These are phyloP conservation scores for Marisa cornuarietis DNA, from an alignment of 1,140 invertebrate genomes.

Conservation along the genomic window DNA sequence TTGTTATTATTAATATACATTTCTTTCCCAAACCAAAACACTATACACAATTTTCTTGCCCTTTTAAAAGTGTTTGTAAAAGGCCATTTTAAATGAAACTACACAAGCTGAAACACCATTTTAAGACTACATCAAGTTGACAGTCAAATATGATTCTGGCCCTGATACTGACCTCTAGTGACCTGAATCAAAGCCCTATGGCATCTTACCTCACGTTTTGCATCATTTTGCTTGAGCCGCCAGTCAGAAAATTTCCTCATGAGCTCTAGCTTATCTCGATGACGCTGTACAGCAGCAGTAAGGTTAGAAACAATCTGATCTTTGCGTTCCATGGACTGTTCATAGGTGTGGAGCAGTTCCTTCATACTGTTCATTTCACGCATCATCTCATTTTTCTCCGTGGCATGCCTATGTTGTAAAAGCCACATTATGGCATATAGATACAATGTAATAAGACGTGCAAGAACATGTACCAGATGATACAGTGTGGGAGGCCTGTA, in stretches of 20 bases:
- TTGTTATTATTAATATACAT: too few species aligned
- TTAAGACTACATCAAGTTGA: background rate
- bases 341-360: constrained; percentile 60
- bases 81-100: background rate
- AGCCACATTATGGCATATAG: background rate
- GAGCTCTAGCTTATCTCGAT: constrained; percentile 55
- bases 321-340: constrained; percentile 60
- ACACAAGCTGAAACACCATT: background rate
- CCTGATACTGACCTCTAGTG: background rate
- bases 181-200: background rate
- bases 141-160: background rate
- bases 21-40: too few species aligned
- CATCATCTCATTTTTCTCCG: constrained; percentile 45
- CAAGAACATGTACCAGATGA: too few species aligned
- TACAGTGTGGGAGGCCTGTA: too few species aligned
- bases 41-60: too few species aligned
- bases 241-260: constrained; percentile 58
- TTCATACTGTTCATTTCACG: constrained; percentile 58
- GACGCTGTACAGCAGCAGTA: constrained; percentile 58
- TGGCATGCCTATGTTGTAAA: constrained; percentile 40
- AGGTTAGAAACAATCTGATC: constrained; percentile 62
- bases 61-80: background rate
- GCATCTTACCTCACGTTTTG: constrained; percentile 53
- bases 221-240: constrained; percentile 54
- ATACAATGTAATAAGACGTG: background rate